A percentile compares a stretch with the other conserved stretches of the same genome.
Evolutionary conservation across 2,888 invertebrate genomes (phyloP).

Genomic region (Drosophila melanocephala): DNA sequence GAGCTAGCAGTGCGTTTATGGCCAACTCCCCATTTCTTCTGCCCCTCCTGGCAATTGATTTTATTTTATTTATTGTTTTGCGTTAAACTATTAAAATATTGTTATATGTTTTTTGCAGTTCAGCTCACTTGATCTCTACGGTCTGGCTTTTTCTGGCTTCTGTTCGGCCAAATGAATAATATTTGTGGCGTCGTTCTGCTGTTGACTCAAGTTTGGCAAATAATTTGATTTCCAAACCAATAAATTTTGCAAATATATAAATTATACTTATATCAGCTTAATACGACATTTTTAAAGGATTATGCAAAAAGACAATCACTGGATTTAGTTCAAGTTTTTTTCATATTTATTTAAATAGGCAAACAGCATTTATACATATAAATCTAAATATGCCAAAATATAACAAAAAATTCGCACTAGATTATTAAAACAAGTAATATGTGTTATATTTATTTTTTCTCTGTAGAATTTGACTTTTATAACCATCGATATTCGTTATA

Average conservation of each 20-base stretch:
- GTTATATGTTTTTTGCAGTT: constrained; percentile 60
- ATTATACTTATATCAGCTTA: constrained; percentile 72
- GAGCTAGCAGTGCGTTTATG: constrained; percentile 40
- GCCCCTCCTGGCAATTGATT: constrained; percentile 70
- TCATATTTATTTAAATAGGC: neutral
- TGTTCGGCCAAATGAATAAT: constrained; percentile 55
- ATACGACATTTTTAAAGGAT: constrained; percentile 62
- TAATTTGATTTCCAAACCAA: constrained; percentile 76
- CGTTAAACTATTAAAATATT: constrained; percentile 83
- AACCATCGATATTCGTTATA: neutral
- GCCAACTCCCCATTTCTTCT: constrained; percentile 45
- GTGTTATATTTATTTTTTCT: neutral
- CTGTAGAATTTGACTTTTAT: neutral
- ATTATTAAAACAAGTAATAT: neutral
- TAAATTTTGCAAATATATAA: constrained; percentile 73
- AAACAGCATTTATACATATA: constrained; percentile 1
- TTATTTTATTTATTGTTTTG: constrained; percentile 82
- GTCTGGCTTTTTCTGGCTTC: constrained; percentile 21
- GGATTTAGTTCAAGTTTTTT: constrained; percentile 7
- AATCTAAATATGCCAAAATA: neutral
- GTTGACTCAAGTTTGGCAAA: constrained; percentile 81
- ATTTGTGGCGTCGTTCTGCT: constrained; percentile 78
- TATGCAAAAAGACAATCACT: constrained; percentile 26
- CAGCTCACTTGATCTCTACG: constrained; percentile 44
- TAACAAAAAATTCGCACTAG: neutral